phyloP scores from a whole-genome alignment of 1,140 invertebrate species.

The Diachasmimorpha longicaudata region DNA sequence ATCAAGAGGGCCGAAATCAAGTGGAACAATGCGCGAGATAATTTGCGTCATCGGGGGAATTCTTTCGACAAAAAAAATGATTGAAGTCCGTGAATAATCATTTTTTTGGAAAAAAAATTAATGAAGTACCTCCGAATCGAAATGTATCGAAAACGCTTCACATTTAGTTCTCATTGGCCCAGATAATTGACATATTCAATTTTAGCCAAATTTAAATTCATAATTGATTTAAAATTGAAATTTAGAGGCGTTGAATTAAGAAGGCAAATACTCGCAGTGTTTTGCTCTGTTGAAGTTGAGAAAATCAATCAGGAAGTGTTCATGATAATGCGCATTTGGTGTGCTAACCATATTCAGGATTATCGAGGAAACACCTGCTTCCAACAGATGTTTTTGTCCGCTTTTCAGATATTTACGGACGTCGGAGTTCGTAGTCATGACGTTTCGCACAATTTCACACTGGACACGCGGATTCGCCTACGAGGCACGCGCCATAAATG shows the following conservation, averaged over 20 bases:
- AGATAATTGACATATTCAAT: too few relatives aligned
- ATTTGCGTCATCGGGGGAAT: not conserved
- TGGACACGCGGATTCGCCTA: slow-evolving; percentile 4
- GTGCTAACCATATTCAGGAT: not conserved
- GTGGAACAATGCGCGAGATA: not conserved
- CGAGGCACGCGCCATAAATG: not conserved
- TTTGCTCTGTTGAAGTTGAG: not conserved
- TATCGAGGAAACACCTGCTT: not conserved
- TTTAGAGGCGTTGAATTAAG: not conserved
- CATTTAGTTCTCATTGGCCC: too few relatives aligned
- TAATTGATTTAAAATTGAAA: too few relatives aligned
- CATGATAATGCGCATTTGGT: not conserved
- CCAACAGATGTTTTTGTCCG: not conserved
- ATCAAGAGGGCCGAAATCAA: too few relatives aligned
- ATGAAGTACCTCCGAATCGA: too few relatives aligned
- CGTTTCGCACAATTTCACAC: not conserved
- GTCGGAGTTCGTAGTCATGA: not conserved
- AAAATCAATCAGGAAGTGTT: slow-evolving; percentile 3
- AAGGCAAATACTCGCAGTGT: not conserved
- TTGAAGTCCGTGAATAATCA: too few relatives aligned
- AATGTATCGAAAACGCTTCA: too few relatives aligned
- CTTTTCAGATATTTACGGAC: not conserved
- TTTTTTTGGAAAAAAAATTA: too few relatives aligned
- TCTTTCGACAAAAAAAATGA: too few relatives aligned
- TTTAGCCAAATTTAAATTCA: too few relatives aligned